Percentiles rank a stretch among this genome's conserved stretches.
phyloP scores from a whole-genome alignment of 1,140 invertebrate species.

The Planococcus citri region DNA sequence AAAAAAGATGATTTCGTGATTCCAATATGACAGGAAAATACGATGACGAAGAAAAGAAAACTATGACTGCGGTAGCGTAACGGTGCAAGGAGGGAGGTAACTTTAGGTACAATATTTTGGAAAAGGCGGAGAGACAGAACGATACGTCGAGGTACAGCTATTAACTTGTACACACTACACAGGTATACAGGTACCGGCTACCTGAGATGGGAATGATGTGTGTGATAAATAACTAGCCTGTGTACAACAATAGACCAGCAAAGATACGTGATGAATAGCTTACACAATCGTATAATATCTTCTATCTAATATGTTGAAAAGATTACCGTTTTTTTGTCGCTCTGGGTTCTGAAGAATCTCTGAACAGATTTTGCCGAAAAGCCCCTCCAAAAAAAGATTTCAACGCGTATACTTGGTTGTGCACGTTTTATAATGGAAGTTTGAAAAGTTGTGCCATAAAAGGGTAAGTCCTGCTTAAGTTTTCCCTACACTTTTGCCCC shows the following conservation, averaged over 20 bases:
- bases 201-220: not conserved
- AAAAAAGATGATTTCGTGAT: not conserved
- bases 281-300: too few relatives aligned
- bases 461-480: too few relatives aligned
- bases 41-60: not conserved
- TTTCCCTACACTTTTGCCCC: too few relatives aligned
- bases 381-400: too few relatives aligned
- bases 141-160: not conserved
- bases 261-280: slow-evolving; percentile 1
- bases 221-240: not conserved
- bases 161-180: not conserved
- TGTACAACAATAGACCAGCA: slow-evolving; percentile 2
- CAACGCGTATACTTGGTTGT: too few relatives aligned
- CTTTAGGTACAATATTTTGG: not conserved
- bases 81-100: not conserved
- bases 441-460: too few relatives aligned
- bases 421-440: too few relatives aligned
- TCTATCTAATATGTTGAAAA: too few relatives aligned
- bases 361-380: too few relatives aligned
- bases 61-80: not conserved
- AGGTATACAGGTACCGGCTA: too few relatives aligned
- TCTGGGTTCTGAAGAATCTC: too few relatives aligned
- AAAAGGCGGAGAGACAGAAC: not conserved
- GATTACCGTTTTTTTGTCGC: too few relatives aligned
- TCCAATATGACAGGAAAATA: not conserved